These are phyloP conservation scores for Psix sp. DNA, from an alignment of 1,140 invertebrate genomes.

Conservation along the genomic window DNA sequence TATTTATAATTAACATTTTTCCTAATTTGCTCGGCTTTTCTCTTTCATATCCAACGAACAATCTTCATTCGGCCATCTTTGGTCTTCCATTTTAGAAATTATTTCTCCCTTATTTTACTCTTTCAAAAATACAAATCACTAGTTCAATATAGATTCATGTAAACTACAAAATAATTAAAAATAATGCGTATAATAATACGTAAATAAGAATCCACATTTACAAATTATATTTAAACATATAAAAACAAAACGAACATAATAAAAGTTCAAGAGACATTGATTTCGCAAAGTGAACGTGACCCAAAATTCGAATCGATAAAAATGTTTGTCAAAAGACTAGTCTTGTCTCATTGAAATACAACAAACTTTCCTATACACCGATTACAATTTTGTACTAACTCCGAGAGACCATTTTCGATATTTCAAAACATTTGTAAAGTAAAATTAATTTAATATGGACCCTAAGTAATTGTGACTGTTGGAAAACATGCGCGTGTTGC, in stretches of 20 bases:
- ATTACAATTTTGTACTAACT: conserved; percentile 67
- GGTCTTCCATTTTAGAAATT: conserved; percentile 16
- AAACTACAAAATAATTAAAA: too few species aligned
- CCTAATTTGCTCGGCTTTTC: neutral
- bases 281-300: too few species aligned
- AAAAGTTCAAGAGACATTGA: too few species aligned
- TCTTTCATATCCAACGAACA: conserved; percentile 23
- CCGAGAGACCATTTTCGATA: conserved; percentile 33
- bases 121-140: conserved; percentile 1
- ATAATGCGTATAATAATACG: too few species aligned
- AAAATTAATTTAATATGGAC: conserved; percentile 17
- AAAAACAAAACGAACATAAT: too few species aligned
- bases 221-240: too few species aligned
- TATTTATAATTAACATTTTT: conserved; percentile 15
- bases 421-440: conserved; percentile 13
- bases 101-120: conserved; percentile 4
- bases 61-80: conserved; percentile 32
- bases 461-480: conserved; percentile 2
- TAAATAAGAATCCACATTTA: too few species aligned
- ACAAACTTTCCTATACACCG: conserved; percentile 59
- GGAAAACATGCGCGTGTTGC: too few species aligned
- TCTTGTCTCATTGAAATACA: too few species aligned
- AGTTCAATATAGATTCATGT: too few species aligned
- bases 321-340: too few species aligned
- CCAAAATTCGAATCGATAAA: too few species aligned